These are phyloP conservation scores for Porites lobata DNA, from an alignment of 92 coral and sea anemone genomes.

Conservation along the genomic window DNA sequence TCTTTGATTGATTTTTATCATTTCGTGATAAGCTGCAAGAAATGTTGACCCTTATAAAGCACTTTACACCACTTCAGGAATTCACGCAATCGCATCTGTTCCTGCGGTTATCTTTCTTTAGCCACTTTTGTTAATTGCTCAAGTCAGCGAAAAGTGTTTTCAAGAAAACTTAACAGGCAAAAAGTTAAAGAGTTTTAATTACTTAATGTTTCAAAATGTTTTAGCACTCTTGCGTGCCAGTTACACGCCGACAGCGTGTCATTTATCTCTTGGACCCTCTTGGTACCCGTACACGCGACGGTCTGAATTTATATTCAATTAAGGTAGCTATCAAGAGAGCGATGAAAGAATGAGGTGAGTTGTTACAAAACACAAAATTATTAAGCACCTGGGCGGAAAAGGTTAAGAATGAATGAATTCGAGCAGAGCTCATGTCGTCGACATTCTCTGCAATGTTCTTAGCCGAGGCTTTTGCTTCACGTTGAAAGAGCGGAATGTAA, in stretches of 20 bases:
- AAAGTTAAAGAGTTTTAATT: neutral
- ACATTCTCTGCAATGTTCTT: neutral
- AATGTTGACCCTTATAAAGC: slow-evolving; percentile 28
- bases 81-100: slow-evolving; percentile 16
- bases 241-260: slow-evolving; percentile 5
- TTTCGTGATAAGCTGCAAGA: slow-evolving; percentile 43
- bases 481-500: slow-evolving; percentile 10
- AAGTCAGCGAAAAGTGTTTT: neutral
- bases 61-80: slow-evolving; percentile 19
- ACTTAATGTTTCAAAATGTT: neutral
- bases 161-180: neutral
- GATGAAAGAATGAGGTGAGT: slow-evolving; percentile 28
- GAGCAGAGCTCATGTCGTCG: neutral
- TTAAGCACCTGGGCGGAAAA: slow-evolving; percentile 38
- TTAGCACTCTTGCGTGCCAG: neutral
- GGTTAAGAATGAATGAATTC: slow-evolving; percentile 32
- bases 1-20: slow-evolving; percentile 10
- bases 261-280: neutral
- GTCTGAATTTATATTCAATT: slow-evolving; percentile 26
- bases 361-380: slow-evolving; percentile 42
- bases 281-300: neutral
- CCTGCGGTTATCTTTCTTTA: neutral
- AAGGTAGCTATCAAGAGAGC: slow-evolving; percentile 6
- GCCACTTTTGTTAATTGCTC: neutral
- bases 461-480: neutral